Base-by-base conservation (phyloP, 1,140 invertebrate genomes). In the Temnothorax nylanderi region DNA sequence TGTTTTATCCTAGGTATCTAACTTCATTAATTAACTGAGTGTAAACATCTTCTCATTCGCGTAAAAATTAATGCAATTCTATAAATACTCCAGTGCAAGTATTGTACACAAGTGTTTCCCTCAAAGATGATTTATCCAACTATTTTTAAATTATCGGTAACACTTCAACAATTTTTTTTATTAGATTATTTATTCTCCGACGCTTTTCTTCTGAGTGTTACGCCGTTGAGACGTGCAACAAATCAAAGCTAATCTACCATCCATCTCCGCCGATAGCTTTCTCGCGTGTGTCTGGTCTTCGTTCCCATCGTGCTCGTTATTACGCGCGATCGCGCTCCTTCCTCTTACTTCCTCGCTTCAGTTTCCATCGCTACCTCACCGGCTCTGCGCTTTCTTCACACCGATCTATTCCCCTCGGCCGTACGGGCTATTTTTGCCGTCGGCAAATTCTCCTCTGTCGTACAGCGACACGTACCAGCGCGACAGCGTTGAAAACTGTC, bases 381-480 rank as follows among this genome's bases (percentile, higher is more conserved):
- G 49, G 26, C 26, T 1, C 26, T 1, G 44, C 44, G 72, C 60
- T 85, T 85, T 77, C 82, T 85, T 62, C 65, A 18, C 58, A 16
- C 41, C 58, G 41, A 26, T 49, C 49, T 21, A 56, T 47, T 60
- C 44, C 72, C 54, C 47, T 56, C 47, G 71, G 18, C 18, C 56
- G 71, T 4, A 16, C 34, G 54, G 51, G 82, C 76, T 90, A 90
- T 90, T 90, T 90, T 80, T 72, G 88, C 75, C 82, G 18, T 32
- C 67, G 58, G 74, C 77, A 56, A 89, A 88, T 64, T 77, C 71
- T 88, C 54, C 49, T 41, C 41, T 41, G 74, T 60, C 49, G 54
- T 21, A 76, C 41, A 54, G 26, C 56, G 88, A 80, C 87, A 32
- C 78, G 80, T 72, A 49, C 80, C 34, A 49, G 21, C 69, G 34